A percentile compares a stretch with the other conserved stretches of the same genome.
Conservation (phyloP, 2,113 vertebrate genomes). For the Ursus arctos region DNA sequence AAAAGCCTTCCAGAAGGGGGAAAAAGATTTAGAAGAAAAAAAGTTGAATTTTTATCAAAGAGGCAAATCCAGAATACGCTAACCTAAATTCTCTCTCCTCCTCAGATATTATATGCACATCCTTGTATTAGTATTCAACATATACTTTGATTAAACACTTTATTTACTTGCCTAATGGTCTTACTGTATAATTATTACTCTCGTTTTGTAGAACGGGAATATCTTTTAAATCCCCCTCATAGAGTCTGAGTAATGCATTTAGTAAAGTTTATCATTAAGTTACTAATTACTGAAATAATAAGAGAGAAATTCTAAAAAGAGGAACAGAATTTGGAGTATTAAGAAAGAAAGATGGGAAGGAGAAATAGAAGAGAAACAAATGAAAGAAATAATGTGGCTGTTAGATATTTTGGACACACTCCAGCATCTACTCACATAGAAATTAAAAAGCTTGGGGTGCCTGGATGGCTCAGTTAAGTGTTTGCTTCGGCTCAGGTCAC, state of each 20-base stretch:
- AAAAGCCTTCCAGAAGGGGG: not conserved
- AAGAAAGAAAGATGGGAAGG: not conserved
- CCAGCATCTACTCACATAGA: not conserved
- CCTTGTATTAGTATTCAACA: not conserved
- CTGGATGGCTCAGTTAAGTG: not conserved
- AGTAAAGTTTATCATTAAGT: slow-evolving; percentile 40
- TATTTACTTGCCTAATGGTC: not conserved
- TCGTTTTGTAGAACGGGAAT: slow-evolving; percentile 19
- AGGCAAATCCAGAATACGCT: slow-evolving; percentile 22
- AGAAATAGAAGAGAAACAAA: slow-evolving; percentile 21
- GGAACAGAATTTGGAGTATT: not conserved
- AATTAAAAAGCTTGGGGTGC: not conserved
- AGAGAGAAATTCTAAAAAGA: not conserved
- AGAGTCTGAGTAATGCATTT: not conserved
- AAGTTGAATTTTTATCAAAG: slow-evolving; percentile 28
- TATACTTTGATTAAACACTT: slow-evolving; percentile 42
- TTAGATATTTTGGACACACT: slow-evolving; percentile 14
- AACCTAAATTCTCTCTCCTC: slow-evolving; percentile 42
- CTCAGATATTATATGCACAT: not conserved
- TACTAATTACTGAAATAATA: slow-evolving; percentile 31
- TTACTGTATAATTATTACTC: not conserved
- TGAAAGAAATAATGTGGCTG: not conserved
- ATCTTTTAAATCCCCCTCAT: not conserved
- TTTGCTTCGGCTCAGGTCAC: not conserved
- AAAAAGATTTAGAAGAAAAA: slow-evolving; percentile 20